Conservation (phyloP, 2,888 invertebrate genomes). For the Diarsia mendica region DNA sequence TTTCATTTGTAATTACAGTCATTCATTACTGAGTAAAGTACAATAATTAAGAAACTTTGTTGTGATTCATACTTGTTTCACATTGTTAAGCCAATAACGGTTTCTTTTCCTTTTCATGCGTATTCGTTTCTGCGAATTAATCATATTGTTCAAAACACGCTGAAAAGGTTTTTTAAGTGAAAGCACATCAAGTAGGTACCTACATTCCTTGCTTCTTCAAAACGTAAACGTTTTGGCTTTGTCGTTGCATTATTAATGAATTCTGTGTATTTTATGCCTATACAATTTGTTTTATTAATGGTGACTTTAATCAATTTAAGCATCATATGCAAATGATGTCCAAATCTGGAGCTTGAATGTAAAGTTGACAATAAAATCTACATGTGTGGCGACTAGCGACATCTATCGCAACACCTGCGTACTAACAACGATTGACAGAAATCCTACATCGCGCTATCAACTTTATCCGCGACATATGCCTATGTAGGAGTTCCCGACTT, state of each 20-base stretch:
- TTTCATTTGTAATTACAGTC: slow-evolving; percentile 43
- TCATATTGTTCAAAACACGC: not conserved
- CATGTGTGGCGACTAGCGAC: too few relatives aligned
- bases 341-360: slow-evolving; percentile 11
- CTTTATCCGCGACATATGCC: too few relatives aligned
- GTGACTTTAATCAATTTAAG: not conserved
- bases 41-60: slow-evolving; percentile 45
- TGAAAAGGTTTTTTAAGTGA: not conserved
- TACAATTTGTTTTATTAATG: not conserved
- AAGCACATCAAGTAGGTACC: too few relatives aligned
- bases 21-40: slow-evolving; percentile 28
- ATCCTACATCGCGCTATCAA: too few relatives aligned
- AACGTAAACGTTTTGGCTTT: not conserved
- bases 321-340: slow-evolving; percentile 4
- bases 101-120: not conserved
- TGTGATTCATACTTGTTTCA: slow-evolving; percentile 30
- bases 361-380: slow-evolving; percentile 22
- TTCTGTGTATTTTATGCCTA: not conserved
- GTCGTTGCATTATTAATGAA: not conserved
- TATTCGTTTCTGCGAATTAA: not conserved
- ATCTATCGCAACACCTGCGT: too few relatives aligned
- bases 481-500: too few relatives aligned
- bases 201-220: not conserved
- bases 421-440: too few relatives aligned
- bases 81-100: slow-evolving; percentile 10